Evolutionary conservation across 2,888 invertebrate species (phyloP), one percentile per base, ranked within the genome.

Genomic region (Chymomyza procnemis): DNA sequence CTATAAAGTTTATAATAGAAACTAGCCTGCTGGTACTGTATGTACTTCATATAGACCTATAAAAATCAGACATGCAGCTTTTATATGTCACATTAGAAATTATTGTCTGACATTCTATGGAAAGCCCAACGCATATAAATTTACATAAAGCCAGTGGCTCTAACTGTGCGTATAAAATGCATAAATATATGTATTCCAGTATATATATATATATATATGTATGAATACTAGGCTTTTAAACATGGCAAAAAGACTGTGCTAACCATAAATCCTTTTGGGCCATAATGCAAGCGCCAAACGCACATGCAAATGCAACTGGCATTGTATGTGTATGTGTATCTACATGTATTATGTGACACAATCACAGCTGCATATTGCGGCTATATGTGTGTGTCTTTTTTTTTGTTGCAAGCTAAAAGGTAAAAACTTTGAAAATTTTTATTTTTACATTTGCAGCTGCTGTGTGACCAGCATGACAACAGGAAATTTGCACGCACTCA

Each of bases 21-120:
- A 34, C 34, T 9, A 9, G 34, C 34, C 12, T 41, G 34, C 9
- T 22, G 54, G 62, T 19, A 56, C 60, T 57, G 34, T 46, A 56
- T 57, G 34, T 46, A 56, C 26, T 16, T 16, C 19, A 46, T 19
- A 26, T 54, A 57, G 41, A 57, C 19, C 26, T 19, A 26, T 54
- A 57, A 52, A 57, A 62, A 62, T 46, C 50, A 54, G 34, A 12
- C 34, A 12, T 41, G 34, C 34, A 41, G 34, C 34, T 41, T 41
- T 41, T 41, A 12, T 41, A 12, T 41, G 34, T 41, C 34, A 41
- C 34, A 41, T 41, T 41, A 41, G 34, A 41, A 26, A 41, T 41
- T 41, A 41, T 41, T 41, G 34, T 41, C 34, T 41, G 34, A 41
- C 12, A 12, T 41, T 12, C n/a, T n/a, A 1, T 41, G 12, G 9